phyloP scores from a whole-genome alignment of 2,888 invertebrate species.

The Drosophila flavopinicola region DNA sequence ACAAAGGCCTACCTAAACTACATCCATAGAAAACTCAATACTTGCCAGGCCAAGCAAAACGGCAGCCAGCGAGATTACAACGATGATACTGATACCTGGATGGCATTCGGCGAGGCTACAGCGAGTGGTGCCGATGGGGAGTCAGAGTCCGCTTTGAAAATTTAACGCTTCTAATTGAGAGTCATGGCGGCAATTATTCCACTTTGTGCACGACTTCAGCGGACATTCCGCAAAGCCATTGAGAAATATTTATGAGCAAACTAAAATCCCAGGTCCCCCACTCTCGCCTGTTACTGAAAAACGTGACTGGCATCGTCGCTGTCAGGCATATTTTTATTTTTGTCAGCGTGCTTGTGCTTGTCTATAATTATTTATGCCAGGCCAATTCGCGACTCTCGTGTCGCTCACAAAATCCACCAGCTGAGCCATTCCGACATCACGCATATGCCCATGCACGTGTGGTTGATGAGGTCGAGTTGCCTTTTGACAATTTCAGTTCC shows the following conservation, averaged over 20 bases:
- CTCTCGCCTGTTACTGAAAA: slow-evolving; percentile 1
- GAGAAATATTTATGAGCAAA: slow-evolving; percentile 65
- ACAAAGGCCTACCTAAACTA: slow-evolving; percentile 17
- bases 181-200: slow-evolving; percentile 76
- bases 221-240: slow-evolving; percentile 49
- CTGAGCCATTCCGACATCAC: slow-evolving; percentile 47
- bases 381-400: slow-evolving; percentile 58
- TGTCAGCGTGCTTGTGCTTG: slow-evolving; percentile 32
- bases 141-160: slow-evolving; percentile 59
- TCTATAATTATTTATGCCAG: slow-evolving; percentile 73
- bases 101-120: neutral
- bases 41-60: slow-evolving; percentile 17
- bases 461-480: slow-evolving; percentile 34
- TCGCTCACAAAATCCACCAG: slow-evolving; percentile 18
- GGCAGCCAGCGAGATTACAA: slow-evolving; percentile 37
- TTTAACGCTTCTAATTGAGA: slow-evolving; percentile 77
- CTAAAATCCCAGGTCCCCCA: slow-evolving; percentile 26
- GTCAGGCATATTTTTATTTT: slow-evolving; percentile 55
- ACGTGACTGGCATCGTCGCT: slow-evolving; percentile 65
- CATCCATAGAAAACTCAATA: slow-evolving; percentile 19
- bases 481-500: slow-evolving; percentile 53
- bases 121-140: neutral
- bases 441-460: slow-evolving; percentile 39
- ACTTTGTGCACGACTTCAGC: slow-evolving; percentile 68
- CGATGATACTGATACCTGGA: slow-evolving; percentile 36